A percentile compares a stretch with the other conserved stretches of the same genome.
Conservation (phyloP, 2,113 vertebrate genomes). For the Arizona elegans region DNA sequence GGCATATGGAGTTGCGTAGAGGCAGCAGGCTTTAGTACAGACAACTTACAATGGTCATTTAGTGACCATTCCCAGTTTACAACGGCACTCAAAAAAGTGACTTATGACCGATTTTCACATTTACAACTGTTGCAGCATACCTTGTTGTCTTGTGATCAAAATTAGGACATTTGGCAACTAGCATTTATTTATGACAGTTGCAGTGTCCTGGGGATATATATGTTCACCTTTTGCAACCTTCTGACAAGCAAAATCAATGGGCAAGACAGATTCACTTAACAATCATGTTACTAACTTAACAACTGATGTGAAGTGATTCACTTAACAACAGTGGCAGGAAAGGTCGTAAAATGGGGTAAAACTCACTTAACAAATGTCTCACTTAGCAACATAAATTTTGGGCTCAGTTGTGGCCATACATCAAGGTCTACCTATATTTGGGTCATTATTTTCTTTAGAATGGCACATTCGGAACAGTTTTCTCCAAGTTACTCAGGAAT, state of each 20-base stretch:
- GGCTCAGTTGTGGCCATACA: neutral
- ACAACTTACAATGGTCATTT: neutral
- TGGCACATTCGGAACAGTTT: neutral
- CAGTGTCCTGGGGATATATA: neutral
- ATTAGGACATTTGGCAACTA: neutral
- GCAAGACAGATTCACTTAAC: neutral
- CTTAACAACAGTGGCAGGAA: neutral
- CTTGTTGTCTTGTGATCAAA: neutral
- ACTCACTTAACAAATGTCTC: neutral
- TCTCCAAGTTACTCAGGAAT: neutral
- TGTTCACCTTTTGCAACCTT: neutral
- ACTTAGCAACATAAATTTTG: neutral
- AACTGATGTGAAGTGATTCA: neutral
- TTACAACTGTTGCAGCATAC: neutral
- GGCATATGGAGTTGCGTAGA: neutral
- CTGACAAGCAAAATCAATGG: neutral
- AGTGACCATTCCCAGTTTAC: neutral
- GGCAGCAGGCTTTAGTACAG: neutral
- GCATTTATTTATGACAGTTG: neutral
- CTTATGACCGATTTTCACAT: neutral
- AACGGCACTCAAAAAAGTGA: neutral
- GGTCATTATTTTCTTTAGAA: neutral
- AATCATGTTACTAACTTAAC: neutral
- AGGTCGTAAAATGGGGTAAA: neutral
- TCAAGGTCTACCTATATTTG: neutral